phyloP scores from a whole-genome alignment of 2,888 invertebrate species.

The Ectemnius lituratus region DNA sequence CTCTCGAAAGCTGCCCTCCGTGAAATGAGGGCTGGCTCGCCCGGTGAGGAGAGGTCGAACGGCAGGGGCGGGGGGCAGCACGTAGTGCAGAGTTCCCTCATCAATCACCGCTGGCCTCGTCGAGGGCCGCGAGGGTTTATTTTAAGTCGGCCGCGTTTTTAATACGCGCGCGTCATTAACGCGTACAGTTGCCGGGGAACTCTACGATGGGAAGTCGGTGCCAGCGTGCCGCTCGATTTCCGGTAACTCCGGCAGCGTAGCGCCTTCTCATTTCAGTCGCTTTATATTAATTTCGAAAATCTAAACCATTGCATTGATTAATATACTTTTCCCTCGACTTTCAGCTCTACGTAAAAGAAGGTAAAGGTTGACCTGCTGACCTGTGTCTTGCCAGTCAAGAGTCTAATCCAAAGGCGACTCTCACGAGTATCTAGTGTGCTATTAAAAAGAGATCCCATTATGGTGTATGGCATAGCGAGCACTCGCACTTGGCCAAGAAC shows the following conservation, averaged over 20 bases:
- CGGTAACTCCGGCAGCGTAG: background rate
- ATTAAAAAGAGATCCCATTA: constrained; percentile 1
- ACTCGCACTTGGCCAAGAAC: background rate
- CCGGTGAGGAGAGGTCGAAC: constrained; percentile 29
- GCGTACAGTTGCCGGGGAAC: constrained; percentile 56
- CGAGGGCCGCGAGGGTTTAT: constrained; percentile 61
- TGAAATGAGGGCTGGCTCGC: constrained; percentile 20
- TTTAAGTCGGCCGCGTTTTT: constrained; percentile 69
- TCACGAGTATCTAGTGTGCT: background rate
- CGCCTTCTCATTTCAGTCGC: background rate
- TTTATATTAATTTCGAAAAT: no score
- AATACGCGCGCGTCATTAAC: constrained; percentile 72
- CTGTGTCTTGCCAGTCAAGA: no score
- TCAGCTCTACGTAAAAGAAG: background rate
- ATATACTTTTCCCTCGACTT: no score
- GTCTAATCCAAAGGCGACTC: background rate
- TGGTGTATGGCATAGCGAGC: background rate
- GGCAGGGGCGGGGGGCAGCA: background rate
- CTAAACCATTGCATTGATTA: no score
- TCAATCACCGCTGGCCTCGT: constrained; percentile 63
- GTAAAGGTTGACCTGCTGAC: no score
- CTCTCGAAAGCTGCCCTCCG: constrained; percentile 8
- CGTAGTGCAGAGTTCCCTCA: constrained; percentile 52
- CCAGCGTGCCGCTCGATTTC: constrained; percentile 55
- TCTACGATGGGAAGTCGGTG: constrained; percentile 44